Percentiles rank a stretch among this genome's conserved stretches.
phyloP scores from a whole-genome alignment of 1,140 invertebrate genomes.

The Conus betulinus region DNA sequence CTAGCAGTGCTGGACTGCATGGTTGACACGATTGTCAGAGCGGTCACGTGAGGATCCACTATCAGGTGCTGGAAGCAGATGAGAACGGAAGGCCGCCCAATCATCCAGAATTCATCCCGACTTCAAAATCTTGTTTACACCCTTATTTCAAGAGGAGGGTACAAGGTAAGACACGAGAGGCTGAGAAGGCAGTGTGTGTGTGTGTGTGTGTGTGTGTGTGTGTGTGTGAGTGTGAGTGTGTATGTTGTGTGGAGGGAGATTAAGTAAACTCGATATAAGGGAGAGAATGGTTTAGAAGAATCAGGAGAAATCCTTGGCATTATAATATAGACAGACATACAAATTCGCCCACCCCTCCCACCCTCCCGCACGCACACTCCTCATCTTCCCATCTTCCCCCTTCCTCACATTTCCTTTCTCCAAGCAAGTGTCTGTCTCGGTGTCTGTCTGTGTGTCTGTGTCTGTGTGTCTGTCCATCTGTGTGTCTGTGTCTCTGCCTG shows the following conservation, averaged over 20 bases:
- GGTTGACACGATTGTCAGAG: conserved; percentile 56
- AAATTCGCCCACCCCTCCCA: too few species aligned
- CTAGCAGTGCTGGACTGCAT: conserved; percentile 67
- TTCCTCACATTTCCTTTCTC: too few species aligned
- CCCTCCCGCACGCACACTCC: too few species aligned
- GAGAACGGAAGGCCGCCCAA: conserved; percentile 57
- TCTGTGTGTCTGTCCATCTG: not conserved
- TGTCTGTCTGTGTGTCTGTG: not conserved
- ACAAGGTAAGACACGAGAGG: conserved; percentile 51
- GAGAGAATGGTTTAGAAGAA: too few species aligned
- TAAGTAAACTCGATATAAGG: too few species aligned
- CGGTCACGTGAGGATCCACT: conserved; percentile 58
- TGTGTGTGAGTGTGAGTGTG: too few species aligned
- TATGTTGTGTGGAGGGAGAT: too few species aligned
- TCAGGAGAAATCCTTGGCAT: too few species aligned
- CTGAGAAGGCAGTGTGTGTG: not conserved
- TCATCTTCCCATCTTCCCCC: too few species aligned
- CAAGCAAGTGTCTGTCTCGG: not conserved
- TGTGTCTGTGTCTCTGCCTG: not conserved
- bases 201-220: not conserved
- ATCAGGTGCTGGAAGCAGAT: conserved; percentile 64
- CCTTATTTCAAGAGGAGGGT: conserved; percentile 61
- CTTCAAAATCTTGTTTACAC: conserved; percentile 64
- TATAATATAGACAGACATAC: too few species aligned
- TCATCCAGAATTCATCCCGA: conserved; percentile 51